Evolutionary conservation across 2,888 invertebrate genomes (phyloP).

Genomic region (Brachynemurus nebulosus): DNA sequence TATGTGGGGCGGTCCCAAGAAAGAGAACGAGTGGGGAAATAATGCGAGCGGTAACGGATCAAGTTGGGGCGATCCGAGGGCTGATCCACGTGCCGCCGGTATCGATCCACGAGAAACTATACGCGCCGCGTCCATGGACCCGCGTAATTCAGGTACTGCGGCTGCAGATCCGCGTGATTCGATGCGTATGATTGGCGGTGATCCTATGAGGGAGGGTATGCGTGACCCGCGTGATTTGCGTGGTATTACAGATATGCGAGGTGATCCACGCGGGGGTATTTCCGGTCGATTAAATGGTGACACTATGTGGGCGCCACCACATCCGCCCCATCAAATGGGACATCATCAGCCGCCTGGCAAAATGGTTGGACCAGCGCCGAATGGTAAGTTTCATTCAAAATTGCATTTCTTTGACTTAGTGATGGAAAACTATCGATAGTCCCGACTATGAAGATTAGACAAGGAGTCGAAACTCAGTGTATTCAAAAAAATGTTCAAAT

Average conservation of each 20-base stretch:
- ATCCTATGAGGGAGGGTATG: slow-evolving; percentile 28
- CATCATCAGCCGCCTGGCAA: slow-evolving; percentile 35
- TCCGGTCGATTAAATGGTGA: slow-evolving; percentile 74
- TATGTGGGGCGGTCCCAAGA: slow-evolving; percentile 34
- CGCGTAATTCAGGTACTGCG: slow-evolving; percentile 1
- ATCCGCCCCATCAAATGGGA: slow-evolving; percentile 35
- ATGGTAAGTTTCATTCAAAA: background rate
- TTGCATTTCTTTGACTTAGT: too few species aligned
- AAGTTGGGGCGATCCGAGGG: slow-evolving; percentile 38
- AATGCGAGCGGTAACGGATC: slow-evolving; percentile 30
- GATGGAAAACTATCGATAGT: too few species aligned
- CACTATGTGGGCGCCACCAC: slow-evolving; percentile 56
- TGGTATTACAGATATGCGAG: slow-evolving; percentile 49
- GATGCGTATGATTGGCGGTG: slow-evolving; percentile 32
- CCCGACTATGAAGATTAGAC: too few species aligned
- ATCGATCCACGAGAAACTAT: slow-evolving; percentile 12
- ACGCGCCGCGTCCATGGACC: slow-evolving; percentile 9
- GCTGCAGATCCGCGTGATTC: slow-evolving; percentile 36
- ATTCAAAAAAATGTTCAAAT: too few species aligned
- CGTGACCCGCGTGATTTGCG: slow-evolving; percentile 37
- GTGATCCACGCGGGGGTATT: slow-evolving; percentile 51
- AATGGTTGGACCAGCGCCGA: slow-evolving; percentile 35
- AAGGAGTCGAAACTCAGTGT: too few species aligned
- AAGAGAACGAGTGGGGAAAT: slow-evolving; percentile 38
- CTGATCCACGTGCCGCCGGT: slow-evolving; percentile 25